Conservation (phyloP, 1,140 invertebrate genomes). For the Ganaspis sp. region DNA sequence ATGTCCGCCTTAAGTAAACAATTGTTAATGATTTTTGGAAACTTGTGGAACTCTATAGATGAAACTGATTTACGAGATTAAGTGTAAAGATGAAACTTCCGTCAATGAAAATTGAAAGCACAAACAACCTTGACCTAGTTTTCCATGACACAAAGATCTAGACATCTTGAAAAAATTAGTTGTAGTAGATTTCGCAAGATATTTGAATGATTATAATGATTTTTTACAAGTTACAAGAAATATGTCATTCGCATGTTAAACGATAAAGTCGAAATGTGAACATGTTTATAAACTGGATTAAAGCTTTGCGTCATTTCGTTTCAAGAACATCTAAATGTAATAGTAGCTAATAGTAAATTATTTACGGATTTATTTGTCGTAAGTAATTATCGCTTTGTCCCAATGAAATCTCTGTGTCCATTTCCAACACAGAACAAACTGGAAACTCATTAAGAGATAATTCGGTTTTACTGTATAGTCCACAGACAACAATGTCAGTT, state of each 20-base stretch:
- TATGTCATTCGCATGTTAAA: conserved; percentile 8
- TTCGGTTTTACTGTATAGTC: background rate
- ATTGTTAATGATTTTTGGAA: background rate
- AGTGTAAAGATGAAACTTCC: background rate
- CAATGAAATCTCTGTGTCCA: background rate
- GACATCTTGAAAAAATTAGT: background rate
- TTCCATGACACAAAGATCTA: conserved; percentile 11
- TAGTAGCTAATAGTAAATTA: background rate
- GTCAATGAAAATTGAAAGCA: conserved; percentile 7
- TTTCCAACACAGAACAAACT: background rate
- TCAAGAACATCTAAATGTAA: background rate
- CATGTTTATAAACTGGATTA: background rate
- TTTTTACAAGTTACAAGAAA: background rate
- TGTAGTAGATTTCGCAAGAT: background rate
- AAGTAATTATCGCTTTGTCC: background rate
- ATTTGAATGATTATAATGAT: background rate
- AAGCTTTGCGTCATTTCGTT: background rate
- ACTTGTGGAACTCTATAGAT: background rate
- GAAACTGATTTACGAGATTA: conserved; percentile 1
- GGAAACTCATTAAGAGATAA: conserved; percentile 5
- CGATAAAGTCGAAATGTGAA: background rate
- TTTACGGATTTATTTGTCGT: conserved; percentile 2
- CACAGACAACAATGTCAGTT: background rate
- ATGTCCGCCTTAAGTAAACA: background rate
- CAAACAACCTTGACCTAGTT: conserved; percentile 25